Evolutionary conservation across 2,888 invertebrate genomes (phyloP).

Genomic region (Drosophila histrio): DNA sequence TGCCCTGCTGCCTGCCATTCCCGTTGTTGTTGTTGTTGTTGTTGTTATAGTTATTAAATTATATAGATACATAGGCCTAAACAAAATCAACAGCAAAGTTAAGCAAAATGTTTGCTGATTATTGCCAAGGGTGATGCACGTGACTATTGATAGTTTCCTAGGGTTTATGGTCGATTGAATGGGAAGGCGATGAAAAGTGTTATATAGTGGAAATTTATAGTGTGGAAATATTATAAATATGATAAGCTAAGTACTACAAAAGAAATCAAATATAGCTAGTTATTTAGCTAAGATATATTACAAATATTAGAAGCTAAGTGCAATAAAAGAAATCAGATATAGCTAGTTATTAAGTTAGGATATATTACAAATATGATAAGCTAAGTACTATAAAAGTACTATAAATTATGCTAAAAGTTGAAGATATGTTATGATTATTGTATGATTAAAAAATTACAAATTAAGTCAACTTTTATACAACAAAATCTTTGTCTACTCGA

Average conservation of each 20-base stretch:
- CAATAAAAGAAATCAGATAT: too few species aligned
- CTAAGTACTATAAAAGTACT: background rate
- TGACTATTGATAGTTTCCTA: conserved; percentile 30
- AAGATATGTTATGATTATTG: too few species aligned
- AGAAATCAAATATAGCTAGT: too few species aligned
- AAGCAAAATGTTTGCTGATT: conserved; percentile 56
- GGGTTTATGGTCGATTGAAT: conserved; percentile 1
- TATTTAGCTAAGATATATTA: too few species aligned
- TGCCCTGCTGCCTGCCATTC: conserved; percentile 21
- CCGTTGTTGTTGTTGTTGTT: conserved; percentile 11
- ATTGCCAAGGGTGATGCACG: conserved; percentile 66
- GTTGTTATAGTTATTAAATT: conserved; percentile 69
- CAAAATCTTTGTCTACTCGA: background rate
- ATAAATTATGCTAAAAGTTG: too few species aligned
- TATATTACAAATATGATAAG: background rate
- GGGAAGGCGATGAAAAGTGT: background rate
- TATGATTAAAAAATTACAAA: too few species aligned
- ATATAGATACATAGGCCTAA: conserved; percentile 39
- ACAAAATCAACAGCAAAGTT: conserved; percentile 36
- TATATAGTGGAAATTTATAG: background rate
- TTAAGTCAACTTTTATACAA: too few species aligned
- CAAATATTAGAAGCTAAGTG: too few species aligned
- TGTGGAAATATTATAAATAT: background rate
- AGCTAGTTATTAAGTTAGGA: background rate
- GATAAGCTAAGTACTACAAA: background rate